phyloP scores from a whole-genome alignment of 2,888 invertebrate genomes.

The Mycalesis mineus region DNA sequence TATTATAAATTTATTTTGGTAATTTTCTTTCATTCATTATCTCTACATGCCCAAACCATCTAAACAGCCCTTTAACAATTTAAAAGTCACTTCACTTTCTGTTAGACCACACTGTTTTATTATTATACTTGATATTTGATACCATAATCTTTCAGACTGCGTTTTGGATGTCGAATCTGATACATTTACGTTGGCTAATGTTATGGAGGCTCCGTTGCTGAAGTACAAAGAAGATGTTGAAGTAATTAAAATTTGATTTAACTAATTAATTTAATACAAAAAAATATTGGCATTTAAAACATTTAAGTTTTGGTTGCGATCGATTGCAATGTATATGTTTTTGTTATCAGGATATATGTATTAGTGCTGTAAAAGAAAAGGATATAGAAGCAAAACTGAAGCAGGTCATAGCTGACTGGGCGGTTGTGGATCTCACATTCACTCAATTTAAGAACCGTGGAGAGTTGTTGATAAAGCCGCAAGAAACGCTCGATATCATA shows the following conservation, averaged over 20 bases:
- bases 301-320: no score
- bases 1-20: no score
- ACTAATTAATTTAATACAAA: neutral
- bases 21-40: no score
- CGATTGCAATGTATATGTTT: neutral
- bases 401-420: slow-evolving; percentile 89
- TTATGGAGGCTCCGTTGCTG: slow-evolving; percentile 91
- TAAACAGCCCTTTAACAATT: no score
- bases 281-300: no score
- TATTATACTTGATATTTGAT: neutral
- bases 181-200: slow-evolving; percentile 86
- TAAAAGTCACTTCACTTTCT: no score
- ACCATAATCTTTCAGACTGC: slow-evolving; percentile 58
- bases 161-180: slow-evolving; percentile 88
- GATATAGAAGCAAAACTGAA: slow-evolving; percentile 94
- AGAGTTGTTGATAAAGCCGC: slow-evolving; percentile 86
- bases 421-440: slow-evolving; percentile 84
- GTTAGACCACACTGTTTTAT: no score
- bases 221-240: slow-evolving; percentile 92
- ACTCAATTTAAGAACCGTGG: slow-evolving; percentile 88
- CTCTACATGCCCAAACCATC: no score
- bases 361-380: slow-evolving; percentile 92
- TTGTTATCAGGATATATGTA: slow-evolving; percentile 86
- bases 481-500: slow-evolving; percentile 86
- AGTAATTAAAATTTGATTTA: slow-evolving; percentile 51